Base-by-base conservation (phyloP, 2,797 vertebrate species). In the Alosa sapidissima region DNA sequence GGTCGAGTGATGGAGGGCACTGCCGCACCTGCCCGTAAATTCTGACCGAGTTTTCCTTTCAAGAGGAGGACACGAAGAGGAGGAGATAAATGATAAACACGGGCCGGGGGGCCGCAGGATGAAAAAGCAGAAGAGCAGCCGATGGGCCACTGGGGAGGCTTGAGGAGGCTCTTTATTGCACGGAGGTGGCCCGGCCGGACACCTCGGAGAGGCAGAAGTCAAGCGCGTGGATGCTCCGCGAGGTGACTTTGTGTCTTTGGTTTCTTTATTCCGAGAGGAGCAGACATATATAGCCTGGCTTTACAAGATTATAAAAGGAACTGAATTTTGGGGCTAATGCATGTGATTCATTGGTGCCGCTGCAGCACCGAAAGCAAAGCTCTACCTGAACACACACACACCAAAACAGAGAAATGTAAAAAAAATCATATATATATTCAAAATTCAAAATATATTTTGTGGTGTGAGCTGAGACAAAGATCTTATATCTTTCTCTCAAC, bases 11-110 rank as follows among this genome's bases (percentile, higher is more conserved):
- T 89, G 89, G 89, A 91, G 92, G 86, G 88, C 72, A 89, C 92
- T 16, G 72, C 86, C 62, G 88, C 93, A 95, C 93, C 93, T 95
- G 91, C 92, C 90, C 90, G 82, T 95, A 95, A 95, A 95, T 95
- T 95, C 93, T 91, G 85, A 41, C 84, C 47, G 21, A 85, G 88
- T 88, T 87, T 91, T 89, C 88, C 92, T 94, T 93, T 91, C 92
- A 92, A 87, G 88, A 92, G 88, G 87, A 89, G 84, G 87, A 91
- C 91, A 91, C 65, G 85, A 93, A 89, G 88, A 83, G 81, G 65
- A 13, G 47, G 33, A 91, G 87, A 89, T 91, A 91, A 92, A 92
- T 88, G 91, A 91, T 92, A 93, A 93, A 92, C 91, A 91, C 2
- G 84, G 91, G 88, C 91, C 88, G 82, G 88, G 72, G 81, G 86